Evolutionary conservation across 2,797 vertebrate species (phyloP).

Genomic region (Lophius americanus): DNA sequence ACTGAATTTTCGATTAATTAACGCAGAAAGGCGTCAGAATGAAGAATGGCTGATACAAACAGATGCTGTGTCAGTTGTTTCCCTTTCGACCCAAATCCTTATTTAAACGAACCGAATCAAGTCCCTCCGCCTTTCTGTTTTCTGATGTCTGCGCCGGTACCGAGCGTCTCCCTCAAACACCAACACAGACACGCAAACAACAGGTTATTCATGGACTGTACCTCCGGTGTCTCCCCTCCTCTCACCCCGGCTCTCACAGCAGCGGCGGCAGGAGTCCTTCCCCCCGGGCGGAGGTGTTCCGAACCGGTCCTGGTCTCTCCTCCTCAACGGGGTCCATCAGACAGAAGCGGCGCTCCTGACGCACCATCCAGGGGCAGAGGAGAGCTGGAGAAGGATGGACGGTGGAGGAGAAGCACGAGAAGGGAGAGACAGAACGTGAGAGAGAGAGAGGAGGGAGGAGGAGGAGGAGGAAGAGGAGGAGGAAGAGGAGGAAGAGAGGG

Average conservation of each 20-base stretch:
- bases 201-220: slow-evolving; percentile 61
- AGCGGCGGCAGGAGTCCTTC: slow-evolving; percentile 9
- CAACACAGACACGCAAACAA: slow-evolving; percentile 62
- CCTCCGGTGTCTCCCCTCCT: slow-evolving; percentile 38
- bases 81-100: neutral
- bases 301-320: slow-evolving; percentile 7
- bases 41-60: neutral
- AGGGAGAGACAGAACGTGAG: slow-evolving; percentile 32
- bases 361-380: slow-evolving; percentile 51
- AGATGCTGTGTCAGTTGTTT: neutral
- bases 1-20: neutral
- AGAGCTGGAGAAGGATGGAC: slow-evolving; percentile 18
- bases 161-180: neutral
- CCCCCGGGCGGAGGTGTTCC: slow-evolving; percentile 20
- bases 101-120: slow-evolving; percentile 7
- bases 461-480: neutral
- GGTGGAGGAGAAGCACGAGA: slow-evolving; percentile 25
- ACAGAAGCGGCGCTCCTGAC: slow-evolving; percentile 53
- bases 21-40: neutral
- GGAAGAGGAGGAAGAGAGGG: neutral
- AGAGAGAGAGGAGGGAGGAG: neutral
- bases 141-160: neutral
- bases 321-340: slow-evolving; percentile 60
- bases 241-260: neutral
- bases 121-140: neutral